These are phyloP conservation scores for Heliconius congener DNA, from an alignment of 1,140 invertebrate species.

Conservation along the genomic window DNA sequence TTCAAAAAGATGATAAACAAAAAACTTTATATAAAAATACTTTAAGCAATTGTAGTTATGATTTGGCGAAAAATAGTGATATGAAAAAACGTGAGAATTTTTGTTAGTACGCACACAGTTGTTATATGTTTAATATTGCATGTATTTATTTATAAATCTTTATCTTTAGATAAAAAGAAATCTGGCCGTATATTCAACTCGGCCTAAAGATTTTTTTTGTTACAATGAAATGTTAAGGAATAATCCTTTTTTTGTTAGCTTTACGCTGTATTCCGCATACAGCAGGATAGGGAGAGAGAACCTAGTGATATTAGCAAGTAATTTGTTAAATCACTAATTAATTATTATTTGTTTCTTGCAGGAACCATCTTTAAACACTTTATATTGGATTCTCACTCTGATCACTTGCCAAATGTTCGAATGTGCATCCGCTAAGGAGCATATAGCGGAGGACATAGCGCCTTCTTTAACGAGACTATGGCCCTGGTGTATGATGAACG, in stretches of 20 bases:
- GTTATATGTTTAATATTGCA: background rate
- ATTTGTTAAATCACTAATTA: background rate
- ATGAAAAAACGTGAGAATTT: background rate
- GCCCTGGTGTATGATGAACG: constrained; percentile 74
- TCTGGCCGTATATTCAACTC: too few species aligned
- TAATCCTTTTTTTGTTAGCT: too few species aligned
- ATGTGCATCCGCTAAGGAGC: constrained; percentile 55
- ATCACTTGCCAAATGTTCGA: constrained; percentile 56
- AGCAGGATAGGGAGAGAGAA: too few species aligned
- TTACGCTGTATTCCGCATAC: too few species aligned
- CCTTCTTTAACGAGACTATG: constrained; percentile 57
- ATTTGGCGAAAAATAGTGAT: background rate
- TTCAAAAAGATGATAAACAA: background rate
- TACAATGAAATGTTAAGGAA: background rate
- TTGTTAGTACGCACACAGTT: background rate
- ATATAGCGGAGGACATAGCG: constrained; percentile 57
- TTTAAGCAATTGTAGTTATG: background rate
- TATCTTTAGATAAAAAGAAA: background rate
- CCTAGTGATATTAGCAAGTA: background rate
- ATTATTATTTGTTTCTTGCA: constrained; percentile 34
- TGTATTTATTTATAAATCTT: background rate
- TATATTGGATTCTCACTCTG: constrained; percentile 61
- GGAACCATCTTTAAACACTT: constrained; percentile 55
- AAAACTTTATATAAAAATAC: background rate
- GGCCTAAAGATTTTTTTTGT: background rate